Evolutionary conservation across 2,888 invertebrate genomes (phyloP).

Genomic region (Drosophila percnosoma): DNA sequence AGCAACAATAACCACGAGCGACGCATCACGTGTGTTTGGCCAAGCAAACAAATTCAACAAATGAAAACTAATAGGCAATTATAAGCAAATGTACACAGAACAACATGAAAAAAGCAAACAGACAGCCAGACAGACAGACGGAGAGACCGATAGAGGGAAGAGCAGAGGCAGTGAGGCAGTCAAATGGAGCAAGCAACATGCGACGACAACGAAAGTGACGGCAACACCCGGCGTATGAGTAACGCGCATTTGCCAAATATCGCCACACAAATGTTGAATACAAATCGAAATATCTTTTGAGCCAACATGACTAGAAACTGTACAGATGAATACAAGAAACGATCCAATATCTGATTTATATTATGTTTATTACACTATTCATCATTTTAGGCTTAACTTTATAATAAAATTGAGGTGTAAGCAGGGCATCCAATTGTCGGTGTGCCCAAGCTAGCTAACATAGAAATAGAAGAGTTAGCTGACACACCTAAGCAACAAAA

Average conservation of each 20-base stretch:
- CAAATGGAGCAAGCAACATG: constrained; percentile 53
- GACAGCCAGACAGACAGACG: background rate
- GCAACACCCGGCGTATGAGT: constrained; percentile 53
- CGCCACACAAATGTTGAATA: background rate
- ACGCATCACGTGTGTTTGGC: constrained; percentile 34
- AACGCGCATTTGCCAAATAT: constrained; percentile 36
- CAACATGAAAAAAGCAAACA: background rate
- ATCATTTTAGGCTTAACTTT: background rate
- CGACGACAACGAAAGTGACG: background rate
- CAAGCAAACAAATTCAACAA: constrained; percentile 71
- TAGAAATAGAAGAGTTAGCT: background rate
- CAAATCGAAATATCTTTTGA: too few species aligned
- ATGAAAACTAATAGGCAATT: constrained; percentile 81
- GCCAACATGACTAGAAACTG: too few species aligned
- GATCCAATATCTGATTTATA: too few species aligned
- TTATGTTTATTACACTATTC: too few species aligned
- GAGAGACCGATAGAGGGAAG: background rate
- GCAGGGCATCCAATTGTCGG: background rate
- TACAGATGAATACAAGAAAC: too few species aligned
- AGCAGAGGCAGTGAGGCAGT: constrained; percentile 7
- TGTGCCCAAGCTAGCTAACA: background rate
- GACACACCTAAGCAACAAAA: background rate
- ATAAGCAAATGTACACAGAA: constrained; percentile 60
- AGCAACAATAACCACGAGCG: constrained; percentile 16
- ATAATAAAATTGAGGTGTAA: background rate